Evolutionary conservation across 2,888 invertebrate species (phyloP).

Genomic region (Clanis bilineata): DNA sequence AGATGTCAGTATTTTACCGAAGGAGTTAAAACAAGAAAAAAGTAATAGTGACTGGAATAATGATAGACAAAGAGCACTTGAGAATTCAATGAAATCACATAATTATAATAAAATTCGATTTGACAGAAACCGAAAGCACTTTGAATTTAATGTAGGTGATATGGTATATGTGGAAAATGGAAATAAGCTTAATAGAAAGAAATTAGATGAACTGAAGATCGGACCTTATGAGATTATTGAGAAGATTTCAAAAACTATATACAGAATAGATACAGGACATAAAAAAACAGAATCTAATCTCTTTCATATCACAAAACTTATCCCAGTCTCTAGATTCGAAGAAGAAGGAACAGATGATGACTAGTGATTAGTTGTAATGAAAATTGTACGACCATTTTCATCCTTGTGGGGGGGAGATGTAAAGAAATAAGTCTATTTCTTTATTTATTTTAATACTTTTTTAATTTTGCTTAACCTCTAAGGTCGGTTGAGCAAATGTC

Average conservation of each 20-base stretch:
- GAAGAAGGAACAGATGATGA: no score
- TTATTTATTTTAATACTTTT: no score
- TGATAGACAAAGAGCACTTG: neutral
- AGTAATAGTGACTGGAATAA: neutral
- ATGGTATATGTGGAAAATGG: slow-evolving; percentile 37
- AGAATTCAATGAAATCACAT: slow-evolving; percentile 27
- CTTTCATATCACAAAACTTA: slow-evolving; percentile 27
- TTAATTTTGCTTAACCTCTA: no score
- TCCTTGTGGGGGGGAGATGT: no score
- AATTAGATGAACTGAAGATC: neutral
- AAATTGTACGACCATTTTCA: no score
- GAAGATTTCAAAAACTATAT: slow-evolving; percentile 26
- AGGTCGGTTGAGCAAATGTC: no score
- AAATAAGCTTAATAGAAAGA: slow-evolving; percentile 16
- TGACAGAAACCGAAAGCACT: slow-evolving; percentile 26
- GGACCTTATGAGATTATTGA: neutral
- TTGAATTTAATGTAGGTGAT: slow-evolving; percentile 29
- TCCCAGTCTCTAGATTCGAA: no score
- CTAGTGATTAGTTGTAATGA: no score
- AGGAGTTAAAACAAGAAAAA: neutral
- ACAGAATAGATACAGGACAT: slow-evolving; percentile 31
- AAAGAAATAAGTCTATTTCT: no score
- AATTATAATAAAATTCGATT: slow-evolving; percentile 27
- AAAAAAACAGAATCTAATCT: slow-evolving; percentile 32
- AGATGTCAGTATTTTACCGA: neutral